These are phyloP conservation scores for Sinocyclocheilus maitianheensis DNA, from an alignment of 2,113 vertebrate species.

Conservation along the genomic window DNA sequence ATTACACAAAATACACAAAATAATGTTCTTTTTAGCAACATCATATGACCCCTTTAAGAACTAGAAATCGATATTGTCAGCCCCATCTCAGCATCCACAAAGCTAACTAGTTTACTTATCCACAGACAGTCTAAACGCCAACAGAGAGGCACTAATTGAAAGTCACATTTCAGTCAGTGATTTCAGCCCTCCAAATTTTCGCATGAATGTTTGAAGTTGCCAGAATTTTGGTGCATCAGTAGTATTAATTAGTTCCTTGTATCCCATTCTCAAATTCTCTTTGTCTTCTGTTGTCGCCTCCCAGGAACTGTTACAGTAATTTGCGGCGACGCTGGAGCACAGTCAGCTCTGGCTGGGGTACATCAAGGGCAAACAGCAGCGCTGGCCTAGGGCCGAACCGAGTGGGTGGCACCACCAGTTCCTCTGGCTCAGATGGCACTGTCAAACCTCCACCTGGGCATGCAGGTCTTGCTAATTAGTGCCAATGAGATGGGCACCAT, in stretches of 20 bases:
- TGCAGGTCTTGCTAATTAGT: conserved; percentile 91
- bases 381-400: conserved; percentile 12
- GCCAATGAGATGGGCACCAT: conserved; percentile 91
- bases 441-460: conserved; percentile 85
- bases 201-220: too few species aligned
- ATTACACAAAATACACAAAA: too few species aligned
- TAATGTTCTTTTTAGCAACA: too few species aligned
- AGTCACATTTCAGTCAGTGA: too few species aligned
- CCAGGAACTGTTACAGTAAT: conserved; percentile 75
- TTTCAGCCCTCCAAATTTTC: too few species aligned
- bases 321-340: conserved; percentile 85
- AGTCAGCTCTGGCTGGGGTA: conserved; percentile 46
- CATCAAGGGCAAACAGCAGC: conserved; percentile 33
- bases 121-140: too few species aligned
- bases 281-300: not conserved
- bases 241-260: not conserved
- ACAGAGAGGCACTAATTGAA: too few species aligned
- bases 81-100: too few species aligned
- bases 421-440: conserved; percentile 58
- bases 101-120: too few species aligned
- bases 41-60: too few species aligned
- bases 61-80: too few species aligned
- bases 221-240: not conserved
- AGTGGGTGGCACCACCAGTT: conserved; percentile 50
- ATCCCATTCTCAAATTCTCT: not conserved